These are phyloP conservation scores for Hecatera dysodea DNA, from an alignment of 2,888 invertebrate genomes.

Conservation along the genomic window DNA sequence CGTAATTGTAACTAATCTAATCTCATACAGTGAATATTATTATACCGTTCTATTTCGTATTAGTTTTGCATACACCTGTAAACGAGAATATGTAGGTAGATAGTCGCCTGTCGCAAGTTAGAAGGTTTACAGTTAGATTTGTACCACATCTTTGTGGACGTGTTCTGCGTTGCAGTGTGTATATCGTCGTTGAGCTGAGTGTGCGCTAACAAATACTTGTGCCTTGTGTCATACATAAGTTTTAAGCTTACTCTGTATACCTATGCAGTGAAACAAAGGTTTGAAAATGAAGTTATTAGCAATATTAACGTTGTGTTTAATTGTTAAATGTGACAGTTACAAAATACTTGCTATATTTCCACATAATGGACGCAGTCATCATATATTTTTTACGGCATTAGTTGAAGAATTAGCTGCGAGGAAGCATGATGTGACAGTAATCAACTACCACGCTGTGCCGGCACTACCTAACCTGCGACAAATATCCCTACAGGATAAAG, in stretches of 20 bases:
- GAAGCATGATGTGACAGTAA: conserved; percentile 76
- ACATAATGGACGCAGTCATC: conserved; percentile 74
- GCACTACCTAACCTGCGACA: conserved; percentile 79
- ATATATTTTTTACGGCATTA: conserved; percentile 59
- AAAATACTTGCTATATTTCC: conserved; percentile 74
- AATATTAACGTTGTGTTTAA: conserved; percentile 32
- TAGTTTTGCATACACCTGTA: conserved; percentile 4
- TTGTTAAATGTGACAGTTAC: conserved; percentile 51
- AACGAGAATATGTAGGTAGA: conserved; percentile 4
- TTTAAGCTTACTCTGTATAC: background rate
- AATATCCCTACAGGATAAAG: conserved; percentile 67
- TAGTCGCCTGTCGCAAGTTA: conserved; percentile 4
- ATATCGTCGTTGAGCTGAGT: background rate
- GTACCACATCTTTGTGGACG: background rate
- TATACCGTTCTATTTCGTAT: conserved; percentile 2
- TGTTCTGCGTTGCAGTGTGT: background rate
- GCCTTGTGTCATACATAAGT: background rate
- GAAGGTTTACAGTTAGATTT: conserved; percentile 4
- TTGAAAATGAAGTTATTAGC: conserved; percentile 40
- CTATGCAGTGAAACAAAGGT: no score
- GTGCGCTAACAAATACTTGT: background rate
- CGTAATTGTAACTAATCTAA: conserved; percentile 6
- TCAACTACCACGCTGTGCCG: conserved; percentile 76
- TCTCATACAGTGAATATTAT: background rate
- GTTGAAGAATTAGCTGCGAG: conserved; percentile 72